Evolutionary conservation across 92 coral and sea anemone species (phyloP).

Genomic region (Galaxea fascicularis): DNA sequence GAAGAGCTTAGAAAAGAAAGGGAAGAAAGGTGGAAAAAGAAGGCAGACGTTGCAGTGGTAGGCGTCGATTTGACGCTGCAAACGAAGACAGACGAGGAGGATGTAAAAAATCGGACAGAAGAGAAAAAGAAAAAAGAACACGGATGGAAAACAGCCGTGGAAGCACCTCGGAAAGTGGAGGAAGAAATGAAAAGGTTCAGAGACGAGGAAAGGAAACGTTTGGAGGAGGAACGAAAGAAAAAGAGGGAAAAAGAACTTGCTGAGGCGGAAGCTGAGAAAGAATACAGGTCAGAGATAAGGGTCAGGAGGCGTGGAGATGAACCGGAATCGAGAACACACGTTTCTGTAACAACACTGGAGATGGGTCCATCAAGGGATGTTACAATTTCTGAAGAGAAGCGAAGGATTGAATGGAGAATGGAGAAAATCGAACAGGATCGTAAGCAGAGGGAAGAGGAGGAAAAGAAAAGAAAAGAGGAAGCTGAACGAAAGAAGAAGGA

Average conservation of each 20-base stretch:
- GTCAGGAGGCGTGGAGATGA: slow-evolving; percentile 1
- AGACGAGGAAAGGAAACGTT: slow-evolving; percentile 64
- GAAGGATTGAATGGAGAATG: slow-evolving; percentile 36
- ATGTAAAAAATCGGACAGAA: slow-evolving; percentile 32
- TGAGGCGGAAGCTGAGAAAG: slow-evolving; percentile 50
- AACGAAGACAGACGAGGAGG: slow-evolving; percentile 28
- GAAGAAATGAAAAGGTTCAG: slow-evolving; percentile 56
- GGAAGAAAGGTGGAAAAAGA: slow-evolving; percentile 49
- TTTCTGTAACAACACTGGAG: slow-evolving; percentile 9
- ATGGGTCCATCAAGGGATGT: neutral
- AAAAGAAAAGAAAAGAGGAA: slow-evolving; percentile 48
- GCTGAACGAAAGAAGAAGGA: slow-evolving; percentile 63
- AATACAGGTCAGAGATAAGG: slow-evolving; percentile 29
- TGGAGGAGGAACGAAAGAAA: slow-evolving; percentile 46
- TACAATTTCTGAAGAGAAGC: slow-evolving; percentile 18
- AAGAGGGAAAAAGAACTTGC: slow-evolving; percentile 61
- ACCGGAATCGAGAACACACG: neutral
- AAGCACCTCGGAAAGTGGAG: slow-evolving; percentile 33
- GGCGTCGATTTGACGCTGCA: neutral
- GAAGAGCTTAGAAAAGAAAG: slow-evolving; percentile 39
- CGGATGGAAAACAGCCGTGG: slow-evolving; percentile 47
- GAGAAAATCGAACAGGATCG: slow-evolving; percentile 43
- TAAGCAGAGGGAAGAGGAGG: slow-evolving; percentile 48
- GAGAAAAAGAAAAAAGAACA: slow-evolving; percentile 69
- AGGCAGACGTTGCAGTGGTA: slow-evolving; percentile 5